Conservation (phyloP, 1,140 invertebrate species). For the Drosophila burlai region DNA sequence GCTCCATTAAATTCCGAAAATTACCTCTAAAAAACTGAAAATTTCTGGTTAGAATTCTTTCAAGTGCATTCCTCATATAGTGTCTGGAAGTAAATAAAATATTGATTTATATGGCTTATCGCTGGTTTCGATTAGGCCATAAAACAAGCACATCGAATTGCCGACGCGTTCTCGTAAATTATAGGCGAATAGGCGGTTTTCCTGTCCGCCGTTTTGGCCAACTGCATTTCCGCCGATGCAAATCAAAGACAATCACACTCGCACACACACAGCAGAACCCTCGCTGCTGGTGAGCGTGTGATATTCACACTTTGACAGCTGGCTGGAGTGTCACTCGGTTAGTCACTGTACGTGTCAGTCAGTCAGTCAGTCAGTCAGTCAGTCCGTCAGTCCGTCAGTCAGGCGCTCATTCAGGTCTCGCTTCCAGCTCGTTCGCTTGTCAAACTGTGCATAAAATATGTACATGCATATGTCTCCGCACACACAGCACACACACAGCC, state of each 20-base stretch:
- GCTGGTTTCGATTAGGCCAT: slow-evolving; percentile 53
- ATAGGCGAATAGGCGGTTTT: slow-evolving; percentile 33
- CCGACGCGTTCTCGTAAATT: slow-evolving; percentile 35
- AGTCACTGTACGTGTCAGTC: slow-evolving; percentile 40
- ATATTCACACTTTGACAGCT: slow-evolving; percentile 79
- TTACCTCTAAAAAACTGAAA: too few relatives aligned
- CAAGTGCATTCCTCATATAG: slow-evolving; percentile 1
- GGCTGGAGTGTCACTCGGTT: slow-evolving; percentile 58
- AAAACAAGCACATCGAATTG: slow-evolving; percentile 24
- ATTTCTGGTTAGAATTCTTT: background rate
- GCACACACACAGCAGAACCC: background rate
- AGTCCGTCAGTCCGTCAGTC: slow-evolving; percentile 43
- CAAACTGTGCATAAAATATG: slow-evolving; percentile 80
- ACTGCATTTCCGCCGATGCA: slow-evolving; percentile 63
- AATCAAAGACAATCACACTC: slow-evolving; percentile 44
- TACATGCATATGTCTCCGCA: slow-evolving; percentile 44
- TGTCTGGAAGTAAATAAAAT: slow-evolving; percentile 37
- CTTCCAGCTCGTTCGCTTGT: slow-evolving; percentile 71
- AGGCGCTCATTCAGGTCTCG: slow-evolving; percentile 65
- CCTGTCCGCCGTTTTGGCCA: slow-evolving; percentile 32
- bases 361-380: slow-evolving; percentile 28
- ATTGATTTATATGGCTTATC: slow-evolving; percentile 54
- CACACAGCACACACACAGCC: slow-evolving; percentile 3
- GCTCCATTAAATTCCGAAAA: background rate
- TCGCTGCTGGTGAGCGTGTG: slow-evolving; percentile 16